Percentiles rank a stretch among this genome's conserved stretches.
Conservation (phyloP, 2,113 vertebrate genomes). For the Catharus bicknelli region DNA sequence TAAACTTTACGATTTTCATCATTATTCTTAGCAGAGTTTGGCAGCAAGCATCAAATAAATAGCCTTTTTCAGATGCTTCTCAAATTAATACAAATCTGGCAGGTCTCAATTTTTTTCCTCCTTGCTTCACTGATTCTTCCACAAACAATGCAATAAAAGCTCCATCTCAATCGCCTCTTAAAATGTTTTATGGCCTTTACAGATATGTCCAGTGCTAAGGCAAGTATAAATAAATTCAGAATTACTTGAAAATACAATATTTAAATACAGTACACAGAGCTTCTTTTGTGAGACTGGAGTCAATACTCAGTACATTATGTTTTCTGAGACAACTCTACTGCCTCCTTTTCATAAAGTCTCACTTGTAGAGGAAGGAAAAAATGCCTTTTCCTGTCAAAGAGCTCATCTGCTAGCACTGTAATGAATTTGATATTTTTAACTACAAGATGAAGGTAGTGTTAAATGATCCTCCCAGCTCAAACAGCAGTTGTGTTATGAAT, state of each 20-base stretch:
- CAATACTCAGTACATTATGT: conserved; percentile 49
- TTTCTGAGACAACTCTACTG: conserved; percentile 34
- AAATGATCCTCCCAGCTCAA: conserved; percentile 35
- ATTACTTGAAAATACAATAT: conserved; percentile 48
- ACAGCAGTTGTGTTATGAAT: conserved; percentile 40
- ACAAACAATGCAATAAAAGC: not conserved
- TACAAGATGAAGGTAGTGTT: conserved; percentile 41
- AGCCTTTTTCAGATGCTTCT: not conserved
- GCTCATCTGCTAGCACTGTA: conserved; percentile 55
- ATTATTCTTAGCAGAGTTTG: not conserved
- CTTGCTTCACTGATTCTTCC: not conserved
- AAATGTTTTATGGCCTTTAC: not conserved
- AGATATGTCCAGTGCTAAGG: not conserved
- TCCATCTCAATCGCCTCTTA: not conserved
- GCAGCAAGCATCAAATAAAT: not conserved
- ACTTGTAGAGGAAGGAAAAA: not conserved
- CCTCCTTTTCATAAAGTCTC: conserved; percentile 33
- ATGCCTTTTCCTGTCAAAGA: conserved; percentile 38
- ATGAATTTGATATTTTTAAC: conserved; percentile 32
- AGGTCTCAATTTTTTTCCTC: not conserved
- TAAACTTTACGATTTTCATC: not conserved
- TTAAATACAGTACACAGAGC: conserved; percentile 60
- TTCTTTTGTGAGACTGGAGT: conserved; percentile 38
- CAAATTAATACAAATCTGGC: not conserved
- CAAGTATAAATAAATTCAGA: conserved; percentile 53